A percentile compares a stretch with the other conserved stretches of the same genome.
phyloP scores from a whole-genome alignment of 2,888 invertebrate species.

The Cacoxenus indagator region DNA sequence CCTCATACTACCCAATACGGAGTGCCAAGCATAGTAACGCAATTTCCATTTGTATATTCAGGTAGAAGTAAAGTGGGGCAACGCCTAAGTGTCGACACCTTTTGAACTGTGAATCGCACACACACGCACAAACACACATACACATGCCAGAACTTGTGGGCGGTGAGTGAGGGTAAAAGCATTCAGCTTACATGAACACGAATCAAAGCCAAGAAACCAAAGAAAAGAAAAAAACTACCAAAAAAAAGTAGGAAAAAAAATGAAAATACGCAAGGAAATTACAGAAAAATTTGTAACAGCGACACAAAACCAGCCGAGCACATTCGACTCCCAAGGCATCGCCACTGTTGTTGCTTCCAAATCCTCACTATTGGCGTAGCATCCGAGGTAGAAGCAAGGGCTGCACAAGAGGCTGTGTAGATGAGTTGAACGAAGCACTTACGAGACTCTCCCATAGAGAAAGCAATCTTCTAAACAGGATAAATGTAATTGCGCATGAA shows the following conservation, averaged over 20 bases:
- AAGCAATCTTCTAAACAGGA: constrained; percentile 70
- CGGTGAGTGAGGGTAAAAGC: neutral
- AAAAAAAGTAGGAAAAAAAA: constrained; percentile 31
- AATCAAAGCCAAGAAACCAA: constrained; percentile 59
- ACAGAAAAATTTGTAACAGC: constrained; percentile 49
- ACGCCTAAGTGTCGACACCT: constrained; percentile 54
- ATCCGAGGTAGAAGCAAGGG: constrained; percentile 23
- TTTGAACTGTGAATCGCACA: constrained; percentile 34
- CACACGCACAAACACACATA: neutral
- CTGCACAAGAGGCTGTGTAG: constrained; percentile 16
- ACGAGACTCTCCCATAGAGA: constrained; percentile 57
- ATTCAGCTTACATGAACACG: constrained; percentile 56
- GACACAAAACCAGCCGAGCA: neutral
- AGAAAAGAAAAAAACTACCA: constrained; percentile 49
- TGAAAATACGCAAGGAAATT: constrained; percentile 56
- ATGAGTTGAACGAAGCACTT: constrained; percentile 45
- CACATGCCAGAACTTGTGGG: neutral
- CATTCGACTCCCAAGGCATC: neutral
- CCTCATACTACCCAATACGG: neutral
- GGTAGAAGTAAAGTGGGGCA: constrained; percentile 57
- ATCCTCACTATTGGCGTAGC: too few species aligned
- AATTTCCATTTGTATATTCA: constrained; percentile 52
- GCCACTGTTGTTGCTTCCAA: too few species aligned
- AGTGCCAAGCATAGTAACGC: constrained; percentile 28
- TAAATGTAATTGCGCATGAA: constrained; percentile 71